phyloP scores from a whole-genome alignment of 2,888 invertebrate genomes.

The Idaea aversata region DNA sequence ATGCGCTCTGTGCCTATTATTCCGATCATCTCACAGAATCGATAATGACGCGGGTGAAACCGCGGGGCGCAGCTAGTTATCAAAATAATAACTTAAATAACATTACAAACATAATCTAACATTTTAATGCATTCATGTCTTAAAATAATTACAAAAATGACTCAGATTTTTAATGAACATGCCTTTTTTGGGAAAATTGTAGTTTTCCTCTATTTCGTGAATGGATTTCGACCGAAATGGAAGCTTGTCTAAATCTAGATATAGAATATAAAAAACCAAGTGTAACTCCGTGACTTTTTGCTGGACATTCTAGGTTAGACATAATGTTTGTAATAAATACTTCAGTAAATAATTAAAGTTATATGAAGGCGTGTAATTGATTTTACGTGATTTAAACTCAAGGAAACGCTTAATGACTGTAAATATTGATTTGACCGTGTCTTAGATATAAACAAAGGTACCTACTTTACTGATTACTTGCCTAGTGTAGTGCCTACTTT shows the following conservation, averaged over 20 bases:
- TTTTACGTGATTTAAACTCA: neutral
- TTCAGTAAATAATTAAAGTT: neutral
- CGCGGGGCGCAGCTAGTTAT: no score
- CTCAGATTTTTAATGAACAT: neutral
- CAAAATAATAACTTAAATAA: no score
- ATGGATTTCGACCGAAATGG: conserved; percentile 9
- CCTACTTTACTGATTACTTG: neutral
- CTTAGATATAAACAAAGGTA: neutral
- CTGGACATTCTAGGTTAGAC: conserved; percentile 7
- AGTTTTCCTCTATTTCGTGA: conserved; percentile 7
- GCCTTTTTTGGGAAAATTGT: conserved; percentile 15
- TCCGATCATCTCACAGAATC: no score
- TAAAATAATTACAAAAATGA: neutral
- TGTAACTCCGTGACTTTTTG: conserved; percentile 15
- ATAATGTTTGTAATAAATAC: neutral
- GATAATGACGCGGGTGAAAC: no score
- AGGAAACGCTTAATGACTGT: neutral
- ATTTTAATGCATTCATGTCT: neutral
- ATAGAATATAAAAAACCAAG: conserved; percentile 10
- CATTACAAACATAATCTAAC: no score
- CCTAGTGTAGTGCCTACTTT: neutral
- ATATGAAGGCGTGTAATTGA: neutral
- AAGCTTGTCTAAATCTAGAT: conserved; percentile 10
- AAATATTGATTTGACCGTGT: neutral
- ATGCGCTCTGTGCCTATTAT: no score